These are phyloP conservation scores for Drosophila hydei DNA, from an alignment of 1,140 invertebrate genomes.

Conservation along the genomic window DNA sequence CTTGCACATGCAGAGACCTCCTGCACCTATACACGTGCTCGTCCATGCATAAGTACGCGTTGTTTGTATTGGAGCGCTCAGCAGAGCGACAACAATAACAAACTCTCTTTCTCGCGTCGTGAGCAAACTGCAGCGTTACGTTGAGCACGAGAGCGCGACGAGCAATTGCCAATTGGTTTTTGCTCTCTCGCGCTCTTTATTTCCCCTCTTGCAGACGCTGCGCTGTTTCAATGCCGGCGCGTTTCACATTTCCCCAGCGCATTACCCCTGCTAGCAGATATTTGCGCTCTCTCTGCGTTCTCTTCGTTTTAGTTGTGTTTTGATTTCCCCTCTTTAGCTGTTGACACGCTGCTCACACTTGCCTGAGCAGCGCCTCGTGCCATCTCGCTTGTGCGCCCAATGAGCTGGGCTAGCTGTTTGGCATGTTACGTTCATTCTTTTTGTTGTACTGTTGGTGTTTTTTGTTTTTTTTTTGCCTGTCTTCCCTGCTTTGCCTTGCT, in stretches of 20 bases:
- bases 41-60: slow-evolving; percentile 9
- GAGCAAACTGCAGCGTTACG: slow-evolving; percentile 10
- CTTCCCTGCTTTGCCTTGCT: slow-evolving; percentile 29
- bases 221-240: slow-evolving; percentile 38
- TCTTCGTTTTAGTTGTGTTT: slow-evolving; percentile 20
- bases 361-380: slow-evolving; percentile 34
- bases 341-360: slow-evolving; percentile 33
- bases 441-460: slow-evolving; percentile 12
- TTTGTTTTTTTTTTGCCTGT: slow-evolving; percentile 19
- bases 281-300: slow-evolving; percentile 5
- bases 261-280: slow-evolving; percentile 30
- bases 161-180: slow-evolving; percentile 14
- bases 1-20: slow-evolving; percentile 51
- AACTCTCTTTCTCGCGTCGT: slow-evolving; percentile 13
- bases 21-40: not conserved
- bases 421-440: slow-evolving; percentile 28
- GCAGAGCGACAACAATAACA: slow-evolving; percentile 42
- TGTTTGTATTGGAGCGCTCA: slow-evolving; percentile 41
- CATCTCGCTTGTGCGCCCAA: slow-evolving; percentile 62
- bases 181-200: slow-evolving; percentile 2
- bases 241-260: slow-evolving; percentile 41
- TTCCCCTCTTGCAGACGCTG: slow-evolving; percentile 47
- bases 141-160: slow-evolving; percentile 9
- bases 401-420: slow-evolving; percentile 53
- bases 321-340: slow-evolving; percentile 40